phyloP scores from a whole-genome alignment of 2,113 vertebrate species.

The Triplophysa dalaica region DNA sequence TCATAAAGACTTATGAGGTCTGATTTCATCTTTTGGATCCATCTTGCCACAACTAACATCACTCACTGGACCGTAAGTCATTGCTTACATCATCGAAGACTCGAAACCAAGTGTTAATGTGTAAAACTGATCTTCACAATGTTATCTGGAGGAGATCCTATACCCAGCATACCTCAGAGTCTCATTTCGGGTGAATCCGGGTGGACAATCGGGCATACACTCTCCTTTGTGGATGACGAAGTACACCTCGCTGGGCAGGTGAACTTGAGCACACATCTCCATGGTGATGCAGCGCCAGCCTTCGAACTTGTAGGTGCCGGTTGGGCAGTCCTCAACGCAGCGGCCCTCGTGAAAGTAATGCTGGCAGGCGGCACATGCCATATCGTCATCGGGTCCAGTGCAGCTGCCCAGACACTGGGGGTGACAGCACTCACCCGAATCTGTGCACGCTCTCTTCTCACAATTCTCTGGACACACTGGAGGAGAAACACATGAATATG shows the following conservation, averaged over 20 bases:
- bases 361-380: slow-evolving; percentile 87
- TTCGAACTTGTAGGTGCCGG: slow-evolving; percentile 90
- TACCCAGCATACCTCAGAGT: slow-evolving; percentile 78
- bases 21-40: neutral
- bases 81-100: neutral
- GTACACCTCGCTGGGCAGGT: slow-evolving; percentile 75
- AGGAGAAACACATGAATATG: slow-evolving; percentile 56
- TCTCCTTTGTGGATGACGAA: slow-evolving; percentile 94
- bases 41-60: no score
- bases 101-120: neutral
- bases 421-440: slow-evolving; percentile 88
- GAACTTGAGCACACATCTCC: slow-evolving; percentile 85
- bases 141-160: neutral
- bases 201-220: slow-evolving; percentile 91
- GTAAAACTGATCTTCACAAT: neutral
- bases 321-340: slow-evolving; percentile 86
- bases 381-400: slow-evolving; percentile 79
- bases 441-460: slow-evolving; percentile 83
- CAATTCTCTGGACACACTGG: slow-evolving; percentile 88
- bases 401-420: slow-evolving; percentile 93
- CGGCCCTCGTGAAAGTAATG: slow-evolving; percentile 86
- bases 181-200: slow-evolving; percentile 90
- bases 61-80: neutral
- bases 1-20: no score
- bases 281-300: slow-evolving; percentile 95